Conservation (phyloP, 2,113 vertebrate species). For the Eptesicus fuscus region DNA sequence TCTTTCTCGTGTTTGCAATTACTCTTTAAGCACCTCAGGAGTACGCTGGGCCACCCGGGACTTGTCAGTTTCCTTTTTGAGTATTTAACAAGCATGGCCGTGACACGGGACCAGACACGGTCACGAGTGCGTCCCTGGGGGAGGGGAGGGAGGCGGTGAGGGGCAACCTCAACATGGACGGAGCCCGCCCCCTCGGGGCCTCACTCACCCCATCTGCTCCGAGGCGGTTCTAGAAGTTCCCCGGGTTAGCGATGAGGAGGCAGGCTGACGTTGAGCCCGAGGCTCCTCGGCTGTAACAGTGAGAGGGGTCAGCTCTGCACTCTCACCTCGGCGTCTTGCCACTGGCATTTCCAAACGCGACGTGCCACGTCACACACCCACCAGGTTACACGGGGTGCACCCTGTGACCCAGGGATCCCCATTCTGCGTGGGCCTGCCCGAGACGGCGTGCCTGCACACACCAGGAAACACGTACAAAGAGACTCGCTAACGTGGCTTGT, state of each 20-base stretch:
- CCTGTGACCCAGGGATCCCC: neutral
- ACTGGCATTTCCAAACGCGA: neutral
- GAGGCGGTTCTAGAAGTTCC: neutral
- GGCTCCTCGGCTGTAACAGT: neutral
- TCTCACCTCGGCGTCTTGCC: neutral
- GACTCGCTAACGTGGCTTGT: neutral
- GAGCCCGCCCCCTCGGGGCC: too few relatives aligned
- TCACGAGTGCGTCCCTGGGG: neutral
- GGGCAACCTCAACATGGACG: neutral
- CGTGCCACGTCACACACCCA: neutral
- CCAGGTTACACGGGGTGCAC: neutral
- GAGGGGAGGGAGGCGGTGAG: neutral
- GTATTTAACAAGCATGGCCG: neutral
- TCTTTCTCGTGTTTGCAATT: neutral
- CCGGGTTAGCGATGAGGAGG: neutral
- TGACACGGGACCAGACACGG: neutral
- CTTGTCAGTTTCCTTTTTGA: neutral
- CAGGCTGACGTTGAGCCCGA: neutral
- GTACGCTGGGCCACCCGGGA: neutral
- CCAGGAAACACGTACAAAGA: neutral
- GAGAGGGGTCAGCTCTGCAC: neutral
- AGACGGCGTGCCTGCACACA: neutral
- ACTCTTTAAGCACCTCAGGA: neutral
- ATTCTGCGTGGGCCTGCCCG: neutral
- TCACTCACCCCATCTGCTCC: neutral